Percentiles rank a stretch among this genome's conserved stretches.
These are phyloP conservation scores for Diachasma alloeum DNA, from an alignment of 1,140 invertebrate genomes.

Conservation along the genomic window DNA sequence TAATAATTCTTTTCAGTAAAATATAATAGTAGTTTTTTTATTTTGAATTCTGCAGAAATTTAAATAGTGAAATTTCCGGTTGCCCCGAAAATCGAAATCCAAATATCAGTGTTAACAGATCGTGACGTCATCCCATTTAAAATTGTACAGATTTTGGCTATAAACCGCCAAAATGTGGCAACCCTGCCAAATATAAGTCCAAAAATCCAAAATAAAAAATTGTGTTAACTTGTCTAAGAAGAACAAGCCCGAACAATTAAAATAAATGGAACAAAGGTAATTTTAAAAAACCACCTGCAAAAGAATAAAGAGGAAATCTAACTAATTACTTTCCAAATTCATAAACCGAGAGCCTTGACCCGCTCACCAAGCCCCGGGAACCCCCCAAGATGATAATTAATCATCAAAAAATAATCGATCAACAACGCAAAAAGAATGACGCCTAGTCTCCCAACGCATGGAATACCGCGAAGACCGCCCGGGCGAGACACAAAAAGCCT, in stretches of 20 bases:
- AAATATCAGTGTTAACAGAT: too few species aligned
- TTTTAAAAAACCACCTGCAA: neutral
- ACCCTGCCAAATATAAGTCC: too few species aligned
- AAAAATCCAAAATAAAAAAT: neutral
- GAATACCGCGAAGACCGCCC: neutral
- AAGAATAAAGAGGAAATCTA: neutral
- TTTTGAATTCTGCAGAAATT: too few species aligned
- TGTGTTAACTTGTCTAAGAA: neutral
- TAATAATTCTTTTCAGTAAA: too few species aligned
- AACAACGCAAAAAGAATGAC: neutral
- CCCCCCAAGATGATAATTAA: too few species aligned
- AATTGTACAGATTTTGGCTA: too few species aligned
- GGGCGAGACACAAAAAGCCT: slow-evolving; percentile 3
- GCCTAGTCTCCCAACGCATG: neutral
- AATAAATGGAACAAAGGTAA: too few species aligned
- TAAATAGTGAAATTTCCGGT: too few species aligned
- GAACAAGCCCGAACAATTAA: neutral
- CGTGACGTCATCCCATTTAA: too few species aligned
- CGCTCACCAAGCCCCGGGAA: neutral
- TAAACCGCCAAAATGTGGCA: too few species aligned
- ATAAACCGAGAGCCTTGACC: neutral
- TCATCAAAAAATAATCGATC: neutral
- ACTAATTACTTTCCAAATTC: neutral
- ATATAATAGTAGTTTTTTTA: too few species aligned
- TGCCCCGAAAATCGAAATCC: neutral